Percentiles rank a stretch among this genome's conserved stretches.
These are phyloP conservation scores for Chirona hameri DNA, from an alignment of 2,888 invertebrate species.

Conservation along the genomic window DNA sequence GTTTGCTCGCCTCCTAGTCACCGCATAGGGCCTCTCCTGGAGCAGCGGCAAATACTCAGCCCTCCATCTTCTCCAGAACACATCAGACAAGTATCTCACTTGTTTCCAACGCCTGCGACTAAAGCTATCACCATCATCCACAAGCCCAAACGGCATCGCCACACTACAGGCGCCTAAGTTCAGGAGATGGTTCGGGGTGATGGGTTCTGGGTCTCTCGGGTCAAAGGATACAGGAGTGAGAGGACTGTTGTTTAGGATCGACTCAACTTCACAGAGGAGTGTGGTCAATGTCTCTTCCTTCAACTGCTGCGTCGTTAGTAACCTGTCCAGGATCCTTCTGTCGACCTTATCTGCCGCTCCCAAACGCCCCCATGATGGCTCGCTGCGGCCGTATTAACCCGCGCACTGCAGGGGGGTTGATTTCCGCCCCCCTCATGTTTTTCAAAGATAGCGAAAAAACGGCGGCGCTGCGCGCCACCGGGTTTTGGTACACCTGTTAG, in stretches of 20 bases:
- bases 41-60: background rate
- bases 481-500: too few relatives aligned
- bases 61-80: background rate
- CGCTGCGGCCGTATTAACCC: too few relatives aligned
- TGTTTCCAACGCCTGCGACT: background rate
- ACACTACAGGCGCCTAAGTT: background rate
- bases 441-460: too few relatives aligned
- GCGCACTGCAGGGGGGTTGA: too few relatives aligned
- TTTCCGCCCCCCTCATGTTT: too few relatives aligned
- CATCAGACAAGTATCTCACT: background rate
- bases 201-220: background rate
- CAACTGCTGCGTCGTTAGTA: background rate
- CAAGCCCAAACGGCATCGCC: background rate
- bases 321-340: background rate
- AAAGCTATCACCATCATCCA: background rate
- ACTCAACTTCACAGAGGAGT: background rate
- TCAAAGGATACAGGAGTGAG: background rate
- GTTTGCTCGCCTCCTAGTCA: background rate
- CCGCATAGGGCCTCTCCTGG: background rate
- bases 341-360: background rate
- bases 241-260: background rate
- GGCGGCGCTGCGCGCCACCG: too few relatives aligned
- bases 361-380: background rate
- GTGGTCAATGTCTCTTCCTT: background rate
- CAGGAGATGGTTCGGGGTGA: background rate